Evolutionary conservation across 1,140 invertebrate genomes (phyloP).

Genomic region (Schlechtendalia chinensis): DNA sequence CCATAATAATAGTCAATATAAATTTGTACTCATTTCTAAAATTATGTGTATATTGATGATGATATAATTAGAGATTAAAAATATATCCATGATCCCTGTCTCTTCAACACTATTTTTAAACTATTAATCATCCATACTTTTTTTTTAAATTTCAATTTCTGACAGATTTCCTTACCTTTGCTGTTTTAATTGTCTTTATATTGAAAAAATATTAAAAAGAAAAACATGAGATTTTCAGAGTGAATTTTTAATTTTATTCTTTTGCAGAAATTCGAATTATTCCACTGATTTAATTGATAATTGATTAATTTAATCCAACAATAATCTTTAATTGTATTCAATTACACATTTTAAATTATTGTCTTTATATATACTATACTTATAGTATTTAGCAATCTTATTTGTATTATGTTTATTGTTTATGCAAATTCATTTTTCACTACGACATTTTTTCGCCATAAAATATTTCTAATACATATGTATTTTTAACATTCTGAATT

Average conservation of each 20-base stretch:
- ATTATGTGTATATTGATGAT: not conserved
- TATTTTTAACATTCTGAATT: not conserved
- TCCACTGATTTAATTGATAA: not conserved
- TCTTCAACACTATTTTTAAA: no score
- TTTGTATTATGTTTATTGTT: not conserved
- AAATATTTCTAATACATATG: not conserved
- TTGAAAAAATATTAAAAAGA: no score
- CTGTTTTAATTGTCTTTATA: no score
- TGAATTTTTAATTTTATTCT: no score
- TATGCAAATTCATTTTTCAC: not conserved
- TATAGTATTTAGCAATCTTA: not conserved
- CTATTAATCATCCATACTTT: no score
- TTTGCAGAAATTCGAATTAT: no score
- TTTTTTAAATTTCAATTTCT: no score
- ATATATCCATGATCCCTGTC: no score
- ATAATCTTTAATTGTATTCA: not conserved
- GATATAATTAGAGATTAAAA: no score
- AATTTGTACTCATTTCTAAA: not conserved
- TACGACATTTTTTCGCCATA: not conserved
- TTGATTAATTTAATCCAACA: not conserved
- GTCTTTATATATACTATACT: no score
- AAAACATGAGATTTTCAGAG: no score
- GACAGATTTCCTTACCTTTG: no score
- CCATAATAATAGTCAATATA: not conserved
- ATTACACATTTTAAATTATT: not conserved